These are phyloP conservation scores for Leptoteleia sp. DNA, from an alignment of 1,140 invertebrate genomes.

Conservation along the genomic window DNA sequence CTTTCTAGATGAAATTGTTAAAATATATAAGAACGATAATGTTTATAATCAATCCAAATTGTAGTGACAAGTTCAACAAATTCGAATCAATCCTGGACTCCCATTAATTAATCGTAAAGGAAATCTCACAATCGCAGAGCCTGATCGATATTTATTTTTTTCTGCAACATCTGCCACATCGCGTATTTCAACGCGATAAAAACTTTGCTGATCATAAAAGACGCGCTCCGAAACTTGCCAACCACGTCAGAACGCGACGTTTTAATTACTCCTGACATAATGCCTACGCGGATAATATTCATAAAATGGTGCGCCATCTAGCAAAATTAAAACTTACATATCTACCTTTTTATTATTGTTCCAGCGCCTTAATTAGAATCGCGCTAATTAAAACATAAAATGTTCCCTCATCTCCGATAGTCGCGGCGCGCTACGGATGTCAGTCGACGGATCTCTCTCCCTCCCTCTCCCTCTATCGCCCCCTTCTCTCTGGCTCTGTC, in stretches of 20 bases:
- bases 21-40: no score
- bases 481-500: conserved; percentile 7
- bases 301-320: conserved; percentile 27
- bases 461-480: background rate
- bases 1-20: no score
- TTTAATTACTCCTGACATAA: conserved; percentile 54
- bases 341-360: conserved; percentile 37
- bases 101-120: no score
- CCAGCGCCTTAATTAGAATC: conserved; percentile 62
- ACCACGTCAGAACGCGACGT: conserved; percentile 14
- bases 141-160: no score
- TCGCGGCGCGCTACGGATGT: conserved; percentile 7
- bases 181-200: no score
- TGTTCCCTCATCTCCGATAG: conserved; percentile 50
- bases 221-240: conserved; percentile 1
- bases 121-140: no score
- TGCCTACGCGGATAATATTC: conserved; percentile 36
- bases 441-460: background rate
- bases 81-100: no score
- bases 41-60: no score
- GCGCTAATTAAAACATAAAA: conserved; percentile 76
- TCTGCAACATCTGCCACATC: no score
- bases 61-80: no score
- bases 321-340: conserved; percentile 46
- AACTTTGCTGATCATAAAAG: no score